Percentiles rank a stretch among this genome's conserved stretches.
These are phyloP conservation scores for Folsomia candida DNA, from an alignment of 2,888 invertebrate genomes.

Conservation along the genomic window DNA sequence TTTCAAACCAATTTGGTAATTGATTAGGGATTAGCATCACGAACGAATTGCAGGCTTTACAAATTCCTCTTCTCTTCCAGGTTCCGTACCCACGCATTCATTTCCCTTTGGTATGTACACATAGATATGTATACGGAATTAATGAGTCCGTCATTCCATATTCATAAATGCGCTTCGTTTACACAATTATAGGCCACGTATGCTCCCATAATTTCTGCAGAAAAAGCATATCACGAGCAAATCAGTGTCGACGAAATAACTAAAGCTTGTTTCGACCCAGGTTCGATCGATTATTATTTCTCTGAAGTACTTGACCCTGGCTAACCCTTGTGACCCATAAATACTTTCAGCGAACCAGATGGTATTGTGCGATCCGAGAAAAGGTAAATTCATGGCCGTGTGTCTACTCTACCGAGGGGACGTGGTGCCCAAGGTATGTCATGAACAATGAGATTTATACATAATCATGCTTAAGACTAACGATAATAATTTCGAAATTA, in stretches of 20 bases:
- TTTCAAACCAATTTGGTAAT: constrained; percentile 71
- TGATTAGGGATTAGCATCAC: constrained; percentile 52
- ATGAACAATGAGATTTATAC: no score
- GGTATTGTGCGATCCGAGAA: constrained; percentile 50
- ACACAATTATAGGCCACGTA: constrained; percentile 38
- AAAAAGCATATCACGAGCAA: constrained; percentile 79
- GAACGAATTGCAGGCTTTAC: background rate
- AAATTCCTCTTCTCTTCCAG: background rate
- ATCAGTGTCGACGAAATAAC: constrained; percentile 71
- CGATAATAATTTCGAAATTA: no score
- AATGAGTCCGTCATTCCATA: no score
- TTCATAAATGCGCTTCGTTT: background rate
- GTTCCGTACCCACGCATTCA: constrained; percentile 57
- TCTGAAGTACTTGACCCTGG: no score
- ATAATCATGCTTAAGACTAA: no score
- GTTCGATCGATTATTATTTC: no score
- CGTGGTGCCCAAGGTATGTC: no score
- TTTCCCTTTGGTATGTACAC: constrained; percentile 56
- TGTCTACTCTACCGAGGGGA: constrained; percentile 83
- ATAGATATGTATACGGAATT: no score
- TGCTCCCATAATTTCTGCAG: constrained; percentile 61
- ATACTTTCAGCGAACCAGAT: constrained; percentile 93
- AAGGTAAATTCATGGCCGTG: constrained; percentile 60
- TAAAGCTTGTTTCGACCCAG: constrained; percentile 93
- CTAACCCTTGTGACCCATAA: no score